Conservation (phyloP, 2,888 invertebrate genomes). For the Clanis bilineata region DNA sequence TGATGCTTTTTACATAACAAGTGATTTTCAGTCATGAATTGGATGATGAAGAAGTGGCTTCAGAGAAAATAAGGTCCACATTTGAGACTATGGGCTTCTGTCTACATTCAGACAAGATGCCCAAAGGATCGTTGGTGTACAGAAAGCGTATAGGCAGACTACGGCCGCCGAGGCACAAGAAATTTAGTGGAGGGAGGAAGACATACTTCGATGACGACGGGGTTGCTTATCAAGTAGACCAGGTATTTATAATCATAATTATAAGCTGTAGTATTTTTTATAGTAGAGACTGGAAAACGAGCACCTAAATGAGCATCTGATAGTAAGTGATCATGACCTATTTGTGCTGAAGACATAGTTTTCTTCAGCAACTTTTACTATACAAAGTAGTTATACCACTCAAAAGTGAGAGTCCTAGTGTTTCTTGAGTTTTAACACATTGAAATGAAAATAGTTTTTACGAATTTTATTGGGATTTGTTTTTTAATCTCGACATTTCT, state of each 20-base stretch:
- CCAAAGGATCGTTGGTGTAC: constrained; percentile 84
- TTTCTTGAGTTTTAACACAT: too few relatives aligned
- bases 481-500: too few relatives aligned
- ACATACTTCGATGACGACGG: constrained; percentile 87
- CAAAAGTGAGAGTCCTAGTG: too few relatives aligned
- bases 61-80: constrained; percentile 84
- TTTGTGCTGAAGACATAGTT: too few relatives aligned
- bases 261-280: background rate
- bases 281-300: too few relatives aligned
- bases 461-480: too few relatives aligned
- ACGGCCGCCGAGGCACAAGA: constrained; percentile 68
- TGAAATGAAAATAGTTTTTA: too few relatives aligned
- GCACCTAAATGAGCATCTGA: too few relatives aligned
- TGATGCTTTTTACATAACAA: background rate
- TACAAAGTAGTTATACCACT: too few relatives aligned
- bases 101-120: constrained; percentile 53
- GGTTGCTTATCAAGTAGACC: constrained; percentile 66
- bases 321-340: too few relatives aligned
- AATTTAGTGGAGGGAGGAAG: constrained; percentile 70
- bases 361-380: too few relatives aligned
- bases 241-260: constrained; percentile 37
- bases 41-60: constrained; percentile 69
- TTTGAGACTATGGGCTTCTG: constrained; percentile 85
- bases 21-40: constrained; percentile 78
- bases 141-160: constrained; percentile 84